Base-by-base conservation (phyloP, 2,888 invertebrate genomes). In the Amphimallon solstitiale region DNA sequence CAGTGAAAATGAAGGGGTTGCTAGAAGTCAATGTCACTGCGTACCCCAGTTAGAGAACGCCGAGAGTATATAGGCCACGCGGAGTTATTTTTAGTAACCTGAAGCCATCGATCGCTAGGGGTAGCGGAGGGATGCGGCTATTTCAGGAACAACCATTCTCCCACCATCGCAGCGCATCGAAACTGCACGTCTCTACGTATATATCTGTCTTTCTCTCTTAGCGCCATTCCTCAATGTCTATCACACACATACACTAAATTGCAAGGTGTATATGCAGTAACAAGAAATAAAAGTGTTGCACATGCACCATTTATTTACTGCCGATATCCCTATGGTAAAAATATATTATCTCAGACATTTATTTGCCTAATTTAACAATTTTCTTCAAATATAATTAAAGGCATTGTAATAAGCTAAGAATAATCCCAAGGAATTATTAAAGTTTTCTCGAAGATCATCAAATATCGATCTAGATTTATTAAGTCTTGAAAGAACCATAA, bases 31-130 rank as follows among this genome's bases (percentile, higher is more conserved):
- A 78, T 78, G 78, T 77, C 78, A 77, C 72, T 74, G 74, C 71
- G 72, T 76, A 76, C 74, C 78, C 78, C 73, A 77, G 76, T 78
- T 74, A 76, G 73, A 72, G 38, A 56, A 72, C 40, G 40, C 51
- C 23, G 37, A 56, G 64, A 72, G 71, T 75, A 78, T 78, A 76
- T 80, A 79, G 79, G 77, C 73, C 78, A 77, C 77, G 76, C 74
- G 76, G 75, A 77, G 81, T 79, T 82, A 81, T 82, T 82, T 82
- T 82, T 81, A 79, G 77, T 76, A 75, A 75, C 75, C 76, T 75
- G 77, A 77, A 75, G 79, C 75, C 80, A 82, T 81, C 81, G 82
- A 82, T 82, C 81, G 75, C 67, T 68, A 71, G 76, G 74, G 72
- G 73, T 70, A 75, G 70, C 56, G 75, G 75, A 73, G 77, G 74